A percentile compares a stretch with the other conserved stretches of the same genome.
These are phyloP conservation scores for Polymixis lichenea DNA, from an alignment of 2,888 invertebrate species.

Conservation along the genomic window DNA sequence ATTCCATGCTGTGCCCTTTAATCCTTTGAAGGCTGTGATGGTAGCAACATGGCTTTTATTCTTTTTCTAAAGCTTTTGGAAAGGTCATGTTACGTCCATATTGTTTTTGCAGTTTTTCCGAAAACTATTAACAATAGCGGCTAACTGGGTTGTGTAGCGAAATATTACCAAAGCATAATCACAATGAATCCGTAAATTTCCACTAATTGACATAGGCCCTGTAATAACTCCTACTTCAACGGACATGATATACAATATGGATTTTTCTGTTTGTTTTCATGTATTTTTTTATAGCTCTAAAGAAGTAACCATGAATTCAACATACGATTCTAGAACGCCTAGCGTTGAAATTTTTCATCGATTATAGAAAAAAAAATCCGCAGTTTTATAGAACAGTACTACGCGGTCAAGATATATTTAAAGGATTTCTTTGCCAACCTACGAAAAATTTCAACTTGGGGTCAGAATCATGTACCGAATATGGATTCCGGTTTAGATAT, in stretches of 20 bases:
- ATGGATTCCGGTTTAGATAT: too few relatives aligned
- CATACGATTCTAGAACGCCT: too few relatives aligned
- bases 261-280: neutral
- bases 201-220: too few relatives aligned
- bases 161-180: neutral
- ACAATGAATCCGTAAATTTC: neutral
- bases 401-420: too few relatives aligned
- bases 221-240: neutral
- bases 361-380: too few relatives aligned
- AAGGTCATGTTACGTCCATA: neutral
- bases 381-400: too few relatives aligned
- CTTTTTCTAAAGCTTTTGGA: neutral
- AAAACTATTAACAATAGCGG: neutral
- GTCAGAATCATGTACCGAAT: too few relatives aligned
- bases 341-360: too few relatives aligned
- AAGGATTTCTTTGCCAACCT: too few relatives aligned
- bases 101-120: neutral
- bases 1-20: neutral
- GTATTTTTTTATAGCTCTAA: neutral
- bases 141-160: neutral
- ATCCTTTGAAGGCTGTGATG: neutral
- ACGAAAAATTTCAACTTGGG: too few relatives aligned
- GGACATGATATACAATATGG: too few relatives aligned
- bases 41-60: neutral
- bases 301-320: neutral